Base-by-base conservation (phyloP, 2,888 invertebrate species). In the Orthosia incerta region DNA sequence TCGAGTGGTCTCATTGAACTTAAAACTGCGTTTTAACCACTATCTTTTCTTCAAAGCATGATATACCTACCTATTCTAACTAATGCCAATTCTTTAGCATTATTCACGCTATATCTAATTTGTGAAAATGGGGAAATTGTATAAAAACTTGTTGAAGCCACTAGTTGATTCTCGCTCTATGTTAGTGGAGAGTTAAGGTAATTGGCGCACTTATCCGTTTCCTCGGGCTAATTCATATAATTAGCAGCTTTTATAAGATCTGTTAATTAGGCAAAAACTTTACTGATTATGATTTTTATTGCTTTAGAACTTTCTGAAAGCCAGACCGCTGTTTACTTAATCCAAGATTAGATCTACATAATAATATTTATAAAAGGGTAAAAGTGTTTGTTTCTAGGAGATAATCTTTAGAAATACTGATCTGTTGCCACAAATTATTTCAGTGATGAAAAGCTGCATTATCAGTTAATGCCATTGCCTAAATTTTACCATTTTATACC, bases 201-300 rank as follows among this genome's bases (percentile, higher is more conserved):
- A 75, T 55, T 50, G 48, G 20, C 9, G 5, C 71, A 50, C 12
- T 78, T 26, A 39, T 15, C 7, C 39, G 45, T 60, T 75, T 71
- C 60, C 60, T 50, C 9, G 50, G 26, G 55, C 20, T 79, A 71
- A 71, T 79, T 74, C 26, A 50, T 39, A 12, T 39, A 77, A 69
- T 67, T 51, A 60, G 18, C 18, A 51, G 5, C 16, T 60, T 15
- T 45, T 48, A 59, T 57, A 51, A 77, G 11, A 23, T 51, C 50
- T 57, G 16, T n/a, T 59, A 39, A 53, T 76, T 23, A 53, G 13
- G n/a, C 16, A 53, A 31, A 39, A 45, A 23, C 45, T 50, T 45
- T 13, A 20, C 11, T 45, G 3, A 26, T 45, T n/a, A 48, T 16
- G 13, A 23, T 5, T 15, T 23, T 20, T 31, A 56, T 11, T 18